Percentiles rank a stretch among this genome's conserved stretches.
Evolutionary conservation across 2,888 invertebrate species (phyloP).

Genomic region (Watsonalla binaria): DNA sequence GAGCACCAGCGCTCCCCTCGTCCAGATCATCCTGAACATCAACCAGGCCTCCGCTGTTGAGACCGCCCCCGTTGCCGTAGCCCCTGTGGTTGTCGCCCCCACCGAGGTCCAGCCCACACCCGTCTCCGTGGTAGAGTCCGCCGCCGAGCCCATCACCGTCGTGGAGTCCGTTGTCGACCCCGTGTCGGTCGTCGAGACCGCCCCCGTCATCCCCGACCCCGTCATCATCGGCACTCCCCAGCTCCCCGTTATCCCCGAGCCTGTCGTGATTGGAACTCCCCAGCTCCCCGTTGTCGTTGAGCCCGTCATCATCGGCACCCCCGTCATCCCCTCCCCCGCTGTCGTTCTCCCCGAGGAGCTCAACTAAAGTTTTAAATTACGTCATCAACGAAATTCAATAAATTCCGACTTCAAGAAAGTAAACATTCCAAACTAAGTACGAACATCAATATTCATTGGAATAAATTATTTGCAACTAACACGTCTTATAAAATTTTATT

Average conservation of each 20-base stretch:
- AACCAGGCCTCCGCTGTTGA: not conserved
- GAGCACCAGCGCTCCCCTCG: conserved; percentile 4
- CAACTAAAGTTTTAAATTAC: conserved; percentile 3
- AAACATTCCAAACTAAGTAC: not conserved
- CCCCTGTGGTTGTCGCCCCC: conserved; percentile 3
- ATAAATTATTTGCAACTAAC: not conserved
- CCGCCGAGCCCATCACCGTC: not conserved
- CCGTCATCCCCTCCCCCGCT: conserved; percentile 9
- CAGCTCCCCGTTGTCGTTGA: conserved; percentile 3
- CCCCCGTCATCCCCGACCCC: not conserved
- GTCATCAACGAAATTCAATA: not conserved
- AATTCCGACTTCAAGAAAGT: no score
- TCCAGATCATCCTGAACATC: conserved; percentile 6
- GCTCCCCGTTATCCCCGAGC: not conserved
- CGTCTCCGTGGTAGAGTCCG: not conserved
- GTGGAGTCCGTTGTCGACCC: conserved; percentile 1
- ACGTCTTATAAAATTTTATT: no score
- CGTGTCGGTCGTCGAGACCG: conserved; percentile 5
- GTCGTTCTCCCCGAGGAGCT: conserved; percentile 8
- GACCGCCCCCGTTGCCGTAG: not conserved
- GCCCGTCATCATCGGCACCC: conserved; percentile 6
- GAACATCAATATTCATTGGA: not conserved
- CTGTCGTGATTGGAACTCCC: not conserved
- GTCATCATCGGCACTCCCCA: not conserved
- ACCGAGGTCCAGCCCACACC: no score